Evolutionary conservation across 2,888 invertebrate genomes (phyloP), one percentile per base, ranked within the genome.

Genomic region (Pyrrhia umbra): DNA sequence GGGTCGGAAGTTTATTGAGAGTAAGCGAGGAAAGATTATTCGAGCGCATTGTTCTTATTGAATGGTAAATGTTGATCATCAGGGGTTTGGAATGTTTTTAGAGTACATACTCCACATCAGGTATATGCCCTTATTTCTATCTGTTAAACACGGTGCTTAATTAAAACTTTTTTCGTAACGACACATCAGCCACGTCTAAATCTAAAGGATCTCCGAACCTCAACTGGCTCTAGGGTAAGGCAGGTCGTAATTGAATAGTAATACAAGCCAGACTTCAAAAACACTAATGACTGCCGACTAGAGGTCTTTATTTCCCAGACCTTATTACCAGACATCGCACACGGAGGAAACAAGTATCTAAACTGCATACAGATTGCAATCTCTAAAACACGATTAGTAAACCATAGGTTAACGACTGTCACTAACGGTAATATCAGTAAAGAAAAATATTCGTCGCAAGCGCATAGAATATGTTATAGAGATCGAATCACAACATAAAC

Each of bases 401-500:
- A 71, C 63, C 60, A 74, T 79, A 78, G 81, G 70, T 73, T 73
- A 75, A 74, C 69, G 63, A 69, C 75, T 57, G 63, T 66, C 74
- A 77, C 68, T 69, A 77, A 78, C 75, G 77, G 80, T 80, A 77
- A 77, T 75, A 77, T 67, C 59, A 49, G 59, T 70, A 62, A 75
- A 79, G 77, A 81, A 82, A 82, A 84, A 76, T 81, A 82, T 79
- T 72, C 79, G 77, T 76, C 78, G 80, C 78, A 78, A 65, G 75
- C 68, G 69, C 79, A 76, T 74, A 77, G 79, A 68, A 76, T 73
- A 77, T 65, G 75, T 65, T 76, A 78, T 68, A 76, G 75, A 90
- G 91, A 92, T 92, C 85, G 72, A 82, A 91, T 91, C 92, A 75
- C 70, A 42, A 73, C 85, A 86, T 92, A 92, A 92, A 92, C 88